Percentiles rank a stretch among this genome's conserved stretches.
phyloP scores from a whole-genome alignment of 2,888 invertebrate genomes.

The Ceraclea dissimilis region DNA sequence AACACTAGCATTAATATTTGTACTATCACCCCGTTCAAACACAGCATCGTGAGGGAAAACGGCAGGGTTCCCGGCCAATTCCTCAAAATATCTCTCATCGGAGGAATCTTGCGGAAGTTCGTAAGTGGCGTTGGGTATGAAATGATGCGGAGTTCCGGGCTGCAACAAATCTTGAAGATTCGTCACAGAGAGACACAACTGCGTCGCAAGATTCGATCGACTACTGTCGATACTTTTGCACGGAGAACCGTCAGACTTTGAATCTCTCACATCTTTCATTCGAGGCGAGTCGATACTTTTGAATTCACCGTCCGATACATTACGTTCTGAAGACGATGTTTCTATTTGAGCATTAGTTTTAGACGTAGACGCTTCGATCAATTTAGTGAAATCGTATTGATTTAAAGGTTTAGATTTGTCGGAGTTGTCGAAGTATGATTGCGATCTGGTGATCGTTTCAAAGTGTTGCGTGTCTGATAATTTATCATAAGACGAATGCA shows the following conservation, averaged over 20 bases:
- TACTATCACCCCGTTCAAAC: neutral
- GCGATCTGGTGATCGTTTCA: neutral
- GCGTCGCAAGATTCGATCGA: neutral
- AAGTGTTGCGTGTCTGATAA: neutral
- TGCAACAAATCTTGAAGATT: constrained; percentile 11
- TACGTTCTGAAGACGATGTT: too few species aligned
- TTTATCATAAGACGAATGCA: constrained; percentile 6
- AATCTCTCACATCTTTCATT: neutral
- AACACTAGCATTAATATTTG: neutral
- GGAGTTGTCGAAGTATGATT: neutral
- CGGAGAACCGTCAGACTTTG: neutral
- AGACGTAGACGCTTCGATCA: neutral
- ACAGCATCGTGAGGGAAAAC: neutral
- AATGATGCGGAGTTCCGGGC: neutral
- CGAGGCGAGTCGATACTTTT: neutral
- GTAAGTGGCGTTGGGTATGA: neutral
- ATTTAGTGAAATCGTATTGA: neutral
- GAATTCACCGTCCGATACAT: too few species aligned
- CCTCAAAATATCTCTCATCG: neutral
- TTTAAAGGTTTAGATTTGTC: neutral
- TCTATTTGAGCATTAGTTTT: too few species aligned
- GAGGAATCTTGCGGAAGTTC: neutral
- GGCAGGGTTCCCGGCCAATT: neutral
- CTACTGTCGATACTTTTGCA: neutral
- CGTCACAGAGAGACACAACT: constrained; percentile 11